Evolutionary conservation across 2,113 vertebrate species (phyloP).

Genomic region (Echinops telfairi): DNA sequence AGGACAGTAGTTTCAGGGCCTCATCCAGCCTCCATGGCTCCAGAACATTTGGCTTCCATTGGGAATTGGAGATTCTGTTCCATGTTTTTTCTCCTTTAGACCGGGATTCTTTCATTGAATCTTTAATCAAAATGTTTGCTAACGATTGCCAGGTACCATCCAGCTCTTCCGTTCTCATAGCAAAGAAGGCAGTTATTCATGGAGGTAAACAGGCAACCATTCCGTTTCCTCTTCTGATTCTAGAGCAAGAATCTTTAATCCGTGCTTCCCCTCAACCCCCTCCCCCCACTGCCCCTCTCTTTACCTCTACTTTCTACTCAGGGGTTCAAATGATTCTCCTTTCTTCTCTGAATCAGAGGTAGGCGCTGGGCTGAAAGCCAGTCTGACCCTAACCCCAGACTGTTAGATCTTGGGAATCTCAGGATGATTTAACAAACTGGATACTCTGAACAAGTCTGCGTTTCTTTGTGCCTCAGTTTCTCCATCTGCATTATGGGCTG

Average conservation of each 20-base stretch:
- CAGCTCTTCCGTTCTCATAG: background rate
- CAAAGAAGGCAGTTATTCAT: background rate
- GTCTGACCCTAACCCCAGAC: fast-evolving
- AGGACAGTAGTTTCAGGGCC: background rate
- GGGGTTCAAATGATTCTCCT: background rate
- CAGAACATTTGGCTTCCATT: background rate
- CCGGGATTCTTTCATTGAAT: background rate
- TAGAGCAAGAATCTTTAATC: background rate
- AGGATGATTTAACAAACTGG: background rate
- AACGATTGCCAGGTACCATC: background rate
- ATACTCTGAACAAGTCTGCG: background rate
- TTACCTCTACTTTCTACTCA: background rate
- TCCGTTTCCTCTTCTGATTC: background rate
- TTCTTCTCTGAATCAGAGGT: conserved; percentile 3
- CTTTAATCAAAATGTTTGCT: background rate
- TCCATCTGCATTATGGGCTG: background rate
- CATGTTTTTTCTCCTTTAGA: background rate
- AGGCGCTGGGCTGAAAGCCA: background rate
- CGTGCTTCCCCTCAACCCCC: background rate
- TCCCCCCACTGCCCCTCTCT: background rate
- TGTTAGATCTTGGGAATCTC: background rate
- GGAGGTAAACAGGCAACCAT: background rate
- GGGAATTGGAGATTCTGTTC: background rate
- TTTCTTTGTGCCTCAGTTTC: background rate
- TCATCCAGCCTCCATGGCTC: background rate